Conservation (phyloP, 2,888 invertebrate genomes). For the Mesorhabditis sp. region DNA sequence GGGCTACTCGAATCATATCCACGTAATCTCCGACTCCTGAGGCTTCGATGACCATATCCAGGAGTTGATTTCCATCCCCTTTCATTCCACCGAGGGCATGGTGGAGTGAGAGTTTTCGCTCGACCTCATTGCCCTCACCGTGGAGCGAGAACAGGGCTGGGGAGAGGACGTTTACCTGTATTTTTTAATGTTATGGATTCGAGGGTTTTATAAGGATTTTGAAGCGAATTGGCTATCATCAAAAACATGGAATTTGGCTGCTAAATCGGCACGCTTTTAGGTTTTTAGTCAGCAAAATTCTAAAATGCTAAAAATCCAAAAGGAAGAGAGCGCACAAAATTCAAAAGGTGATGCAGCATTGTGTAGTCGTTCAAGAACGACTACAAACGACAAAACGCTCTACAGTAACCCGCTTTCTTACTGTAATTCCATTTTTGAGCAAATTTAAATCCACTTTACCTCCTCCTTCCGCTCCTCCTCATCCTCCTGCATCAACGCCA, state of each 20-base stretch:
- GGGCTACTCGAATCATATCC: background rate
- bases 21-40: background rate
- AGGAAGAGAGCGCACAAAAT: too few species aligned
- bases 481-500: conserved; percentile 42
- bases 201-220: background rate
- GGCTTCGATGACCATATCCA: conserved; percentile 1
- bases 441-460: conserved; percentile 10
- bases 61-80: background rate
- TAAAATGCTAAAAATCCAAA: too few species aligned
- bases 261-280: too few species aligned
- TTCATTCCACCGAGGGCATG: background rate
- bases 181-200: background rate
- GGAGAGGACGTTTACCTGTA: conserved; percentile 6
- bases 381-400: too few species aligned
- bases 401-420: too few species aligned
- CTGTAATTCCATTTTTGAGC: background rate
- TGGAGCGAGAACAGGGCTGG: conserved; percentile 2
- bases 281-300: too few species aligned
- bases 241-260: too few species aligned
- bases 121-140: conserved; percentile 3
- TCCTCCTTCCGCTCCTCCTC: conserved; percentile 28
- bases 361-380: too few species aligned
- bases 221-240: background rate
- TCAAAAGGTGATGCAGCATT: too few species aligned
- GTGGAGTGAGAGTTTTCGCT: background rate